These are phyloP conservation scores for Bibio marci DNA, from an alignment of 2,888 invertebrate species.

Conservation along the genomic window DNA sequence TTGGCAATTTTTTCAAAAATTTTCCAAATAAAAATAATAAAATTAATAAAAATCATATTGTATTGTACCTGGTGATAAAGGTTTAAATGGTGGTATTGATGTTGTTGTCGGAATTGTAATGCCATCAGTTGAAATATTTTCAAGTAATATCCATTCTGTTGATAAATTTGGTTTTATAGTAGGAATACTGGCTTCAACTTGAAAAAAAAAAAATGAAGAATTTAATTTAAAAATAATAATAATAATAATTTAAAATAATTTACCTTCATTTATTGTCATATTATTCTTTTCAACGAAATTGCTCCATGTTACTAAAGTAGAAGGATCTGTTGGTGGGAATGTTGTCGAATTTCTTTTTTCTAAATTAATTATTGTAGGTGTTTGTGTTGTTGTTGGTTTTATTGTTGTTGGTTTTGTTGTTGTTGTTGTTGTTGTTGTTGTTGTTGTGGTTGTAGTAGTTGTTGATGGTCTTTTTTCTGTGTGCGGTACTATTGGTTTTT, in stretches of 20 bases:
- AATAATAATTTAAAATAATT: neutral
- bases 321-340: slow-evolving; percentile 19
- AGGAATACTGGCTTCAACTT: slow-evolving; percentile 13
- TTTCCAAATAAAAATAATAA: no score
- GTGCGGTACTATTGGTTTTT: neutral
- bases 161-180: neutral
- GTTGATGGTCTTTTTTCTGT: neutral
- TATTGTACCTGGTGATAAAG: neutral
- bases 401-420: slow-evolving; percentile 6
- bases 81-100: neutral
- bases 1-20: no score
- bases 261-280: neutral
- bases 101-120: neutral
- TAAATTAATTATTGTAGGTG: slow-evolving; percentile 11
- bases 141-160: slow-evolving; percentile 23
- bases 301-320: slow-evolving; percentile 37
- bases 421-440: slow-evolving; percentile 7
- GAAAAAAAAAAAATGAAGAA: slow-evolving; percentile 16
- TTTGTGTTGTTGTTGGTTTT: slow-evolving; percentile 13
- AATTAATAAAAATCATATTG: no score
- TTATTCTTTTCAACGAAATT: slow-evolving; percentile 23
- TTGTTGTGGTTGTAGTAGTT: slow-evolving; percentile 2
- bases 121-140: slow-evolving; percentile 17
- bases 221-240: neutral
- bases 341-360: slow-evolving; percentile 7